A percentile compares a stretch with the other conserved stretches of the same genome.
Conservation (phyloP, 2,888 invertebrate genomes). For the Branchipolynoe longqiensis region DNA sequence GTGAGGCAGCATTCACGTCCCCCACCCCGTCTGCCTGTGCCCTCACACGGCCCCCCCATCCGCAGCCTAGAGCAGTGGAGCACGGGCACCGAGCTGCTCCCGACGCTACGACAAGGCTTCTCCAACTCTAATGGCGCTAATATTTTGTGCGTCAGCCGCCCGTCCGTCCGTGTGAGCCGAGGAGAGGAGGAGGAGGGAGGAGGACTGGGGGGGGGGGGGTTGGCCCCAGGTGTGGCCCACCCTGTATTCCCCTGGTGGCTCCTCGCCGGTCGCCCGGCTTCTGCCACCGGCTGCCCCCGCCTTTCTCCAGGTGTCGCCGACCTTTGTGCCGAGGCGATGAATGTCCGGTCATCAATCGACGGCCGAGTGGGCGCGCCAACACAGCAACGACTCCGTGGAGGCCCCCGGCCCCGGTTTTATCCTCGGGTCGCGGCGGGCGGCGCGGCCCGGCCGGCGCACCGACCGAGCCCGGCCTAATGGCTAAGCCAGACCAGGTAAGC, state of each 20-base stretch:
- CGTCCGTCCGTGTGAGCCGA: background rate
- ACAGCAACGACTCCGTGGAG: constrained; percentile 34
- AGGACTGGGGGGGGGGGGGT: background rate
- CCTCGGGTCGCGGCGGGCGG: constrained; percentile 3
- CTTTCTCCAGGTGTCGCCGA: constrained; percentile 49
- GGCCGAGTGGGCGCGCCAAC: background rate
- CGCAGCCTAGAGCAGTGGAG: background rate
- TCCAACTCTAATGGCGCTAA: constrained; percentile 53
- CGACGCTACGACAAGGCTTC: constrained; percentile 41
- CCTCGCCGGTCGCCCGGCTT: background rate
- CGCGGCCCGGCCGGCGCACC: background rate
- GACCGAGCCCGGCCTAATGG: constrained; percentile 23
- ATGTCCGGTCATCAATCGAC: constrained; percentile 37
- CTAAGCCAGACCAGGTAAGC: constrained; percentile 43
- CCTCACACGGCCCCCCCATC: too few relatives aligned
- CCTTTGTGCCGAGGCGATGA: constrained; percentile 43
- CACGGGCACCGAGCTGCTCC: too few relatives aligned
- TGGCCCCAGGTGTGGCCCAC: constrained; percentile 25
- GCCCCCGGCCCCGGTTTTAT: constrained; percentile 9
- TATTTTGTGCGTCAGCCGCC: constrained; percentile 16
- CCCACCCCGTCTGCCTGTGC: too few relatives aligned
- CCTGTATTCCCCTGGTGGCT: constrained; percentile 50
- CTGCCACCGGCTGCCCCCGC: background rate
- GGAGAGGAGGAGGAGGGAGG: too few relatives aligned
- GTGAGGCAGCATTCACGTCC: too few relatives aligned